Percentiles rank a stretch among this genome's conserved stretches.
phyloP scores from a whole-genome alignment of 2,888 invertebrate genomes.

The Serripes groenlandicus region DNA sequence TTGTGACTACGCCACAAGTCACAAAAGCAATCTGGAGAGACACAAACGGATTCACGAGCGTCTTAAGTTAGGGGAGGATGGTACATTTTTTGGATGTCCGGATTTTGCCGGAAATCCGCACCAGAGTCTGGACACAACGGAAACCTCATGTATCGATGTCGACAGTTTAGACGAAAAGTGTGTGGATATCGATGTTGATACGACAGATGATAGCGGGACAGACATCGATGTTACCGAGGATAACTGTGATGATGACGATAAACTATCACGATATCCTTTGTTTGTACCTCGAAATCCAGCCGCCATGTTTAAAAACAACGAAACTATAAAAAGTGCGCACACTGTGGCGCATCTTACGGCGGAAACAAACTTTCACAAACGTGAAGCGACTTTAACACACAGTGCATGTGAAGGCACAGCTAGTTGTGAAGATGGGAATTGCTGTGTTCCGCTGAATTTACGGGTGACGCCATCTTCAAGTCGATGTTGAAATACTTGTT shows the following conservation, averaged over 20 bases:
- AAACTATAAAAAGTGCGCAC: slow-evolving; percentile 3
- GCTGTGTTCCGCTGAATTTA: slow-evolving; percentile 39
- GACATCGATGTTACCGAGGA: slow-evolving; percentile 60
- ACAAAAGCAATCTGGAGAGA: slow-evolving; percentile 87
- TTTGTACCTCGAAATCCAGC: slow-evolving; percentile 18
- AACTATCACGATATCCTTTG: slow-evolving; percentile 43
- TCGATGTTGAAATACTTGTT: slow-evolving; percentile 4
- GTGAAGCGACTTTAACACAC: neutral
- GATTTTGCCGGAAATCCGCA: slow-evolving; percentile 45
- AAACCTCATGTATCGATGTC: slow-evolving; percentile 42
- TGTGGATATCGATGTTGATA: slow-evolving; percentile 36
- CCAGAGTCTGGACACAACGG: slow-evolving; percentile 66
- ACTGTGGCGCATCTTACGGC: neutral
- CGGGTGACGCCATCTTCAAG: slow-evolving; percentile 35
- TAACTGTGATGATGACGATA: slow-evolving; percentile 33
- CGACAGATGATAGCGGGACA: slow-evolving; percentile 45
- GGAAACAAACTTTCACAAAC: neutral
- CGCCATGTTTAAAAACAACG: neutral
- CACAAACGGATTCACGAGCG: slow-evolving; percentile 83
- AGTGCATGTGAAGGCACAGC: slow-evolving; percentile 22
- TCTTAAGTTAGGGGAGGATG: slow-evolving; percentile 65
- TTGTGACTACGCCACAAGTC: slow-evolving; percentile 87
- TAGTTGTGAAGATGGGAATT: slow-evolving; percentile 14
- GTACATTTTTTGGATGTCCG: slow-evolving; percentile 47
- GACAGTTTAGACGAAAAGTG: slow-evolving; percentile 33